Evolutionary conservation across 2,113 vertebrate genomes (phyloP).

Genomic region (Pachycephala philippinensis): DNA sequence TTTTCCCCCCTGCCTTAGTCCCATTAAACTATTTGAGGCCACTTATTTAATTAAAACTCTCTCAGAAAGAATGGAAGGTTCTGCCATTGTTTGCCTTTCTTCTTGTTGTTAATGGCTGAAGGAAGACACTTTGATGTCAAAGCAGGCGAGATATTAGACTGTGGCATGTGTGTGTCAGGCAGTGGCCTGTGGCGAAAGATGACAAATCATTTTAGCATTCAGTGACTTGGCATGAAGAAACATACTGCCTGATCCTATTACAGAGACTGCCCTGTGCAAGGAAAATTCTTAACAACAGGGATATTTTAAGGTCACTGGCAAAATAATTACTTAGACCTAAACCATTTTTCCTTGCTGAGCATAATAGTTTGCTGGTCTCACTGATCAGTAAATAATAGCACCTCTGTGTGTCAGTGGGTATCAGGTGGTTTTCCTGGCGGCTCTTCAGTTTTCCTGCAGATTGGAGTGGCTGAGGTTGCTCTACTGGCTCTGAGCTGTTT

Average conservation of each 20-base stretch:
- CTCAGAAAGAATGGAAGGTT: neutral
- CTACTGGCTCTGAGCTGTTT: neutral
- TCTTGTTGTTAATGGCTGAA: neutral
- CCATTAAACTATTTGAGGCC: neutral
- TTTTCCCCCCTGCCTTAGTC: neutral
- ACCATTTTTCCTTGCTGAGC: neutral
- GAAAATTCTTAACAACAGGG: neutral
- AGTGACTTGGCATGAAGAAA: constrained; percentile 48
- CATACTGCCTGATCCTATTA: constrained; percentile 41
- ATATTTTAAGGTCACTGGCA: constrained; percentile 32
- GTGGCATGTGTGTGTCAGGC: constrained; percentile 39
- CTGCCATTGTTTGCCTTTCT: neutral
- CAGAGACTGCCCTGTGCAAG: neutral
- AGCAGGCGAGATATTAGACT: neutral
- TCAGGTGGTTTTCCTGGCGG: constrained; percentile 1
- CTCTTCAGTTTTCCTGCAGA: neutral
- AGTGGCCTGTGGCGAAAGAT: constrained; percentile 26
- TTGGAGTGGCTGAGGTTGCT: neutral
- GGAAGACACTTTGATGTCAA: constrained; percentile 37
- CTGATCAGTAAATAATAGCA: constrained; percentile 11
- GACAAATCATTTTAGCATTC: constrained; percentile 44
- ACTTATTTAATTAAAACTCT: constrained; percentile 34
- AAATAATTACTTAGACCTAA: neutral
- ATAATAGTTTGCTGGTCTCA: neutral
- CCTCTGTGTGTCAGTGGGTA: neutral